phyloP scores from a whole-genome alignment of 2,113 vertebrate genomes.

The Hypomesus transpacificus region DNA sequence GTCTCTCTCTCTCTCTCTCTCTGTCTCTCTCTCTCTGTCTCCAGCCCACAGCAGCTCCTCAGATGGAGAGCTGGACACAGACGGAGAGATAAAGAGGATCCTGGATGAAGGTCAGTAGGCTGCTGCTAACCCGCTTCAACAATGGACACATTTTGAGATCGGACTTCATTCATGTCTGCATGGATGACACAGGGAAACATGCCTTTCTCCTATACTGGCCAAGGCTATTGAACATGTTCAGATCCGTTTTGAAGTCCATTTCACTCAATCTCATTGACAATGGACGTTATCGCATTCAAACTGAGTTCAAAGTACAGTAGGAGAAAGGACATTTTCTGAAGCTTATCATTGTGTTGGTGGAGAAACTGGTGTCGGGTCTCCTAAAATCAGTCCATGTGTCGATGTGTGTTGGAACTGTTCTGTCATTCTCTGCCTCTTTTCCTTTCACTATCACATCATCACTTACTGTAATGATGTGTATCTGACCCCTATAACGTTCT shows the following conservation, averaged over 20 bases:
- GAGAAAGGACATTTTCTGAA: too few relatives aligned
- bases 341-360: too few relatives aligned
- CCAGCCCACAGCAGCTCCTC: conserved; percentile 49
- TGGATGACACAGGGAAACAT: conserved; percentile 20
- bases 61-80: conserved; percentile 34
- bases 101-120: conserved; percentile 53
- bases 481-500: neutral
- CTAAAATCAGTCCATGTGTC: too few relatives aligned
- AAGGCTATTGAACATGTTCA: conserved; percentile 2
- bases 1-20: neutral
- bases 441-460: neutral
- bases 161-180: conserved; percentile 24
- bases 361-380: too few relatives aligned
- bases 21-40: neutral
- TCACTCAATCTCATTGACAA: conserved; percentile 7
- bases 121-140: neutral
- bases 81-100: conserved; percentile 31
- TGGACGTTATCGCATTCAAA: neutral
- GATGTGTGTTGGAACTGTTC: neutral
- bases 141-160: neutral
- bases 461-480: neutral
- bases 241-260: conserved; percentile 13
- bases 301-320: neutral
- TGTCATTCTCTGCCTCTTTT: neutral
- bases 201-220: conserved; percentile 2